Conservation (phyloP, 2,113 vertebrate species). For the Archocentrus centrarchus region DNA sequence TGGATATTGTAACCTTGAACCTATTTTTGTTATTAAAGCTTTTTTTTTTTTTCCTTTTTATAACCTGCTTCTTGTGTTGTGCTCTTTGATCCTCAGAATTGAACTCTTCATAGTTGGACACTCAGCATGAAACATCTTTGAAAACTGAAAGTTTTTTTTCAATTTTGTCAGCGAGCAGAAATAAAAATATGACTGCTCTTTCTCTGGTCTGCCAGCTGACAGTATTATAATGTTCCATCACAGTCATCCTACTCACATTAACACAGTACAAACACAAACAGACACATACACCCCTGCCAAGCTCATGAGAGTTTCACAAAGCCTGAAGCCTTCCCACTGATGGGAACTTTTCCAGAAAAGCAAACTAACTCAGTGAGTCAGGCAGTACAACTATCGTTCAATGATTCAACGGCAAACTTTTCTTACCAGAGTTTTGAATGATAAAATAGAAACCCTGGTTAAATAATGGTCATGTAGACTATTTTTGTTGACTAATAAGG, state of each 20-base stretch:
- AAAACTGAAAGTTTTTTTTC: constrained; percentile 4
- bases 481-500: not conserved
- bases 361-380: constrained; percentile 9
- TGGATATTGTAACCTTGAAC: not conserved
- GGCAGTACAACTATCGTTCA: constrained; percentile 3
- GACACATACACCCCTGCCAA: constrained; percentile 12
- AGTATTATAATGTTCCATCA: constrained; percentile 23
- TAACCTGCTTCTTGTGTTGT: not conserved
- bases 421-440: constrained; percentile 1
- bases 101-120: not conserved
- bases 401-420: constrained; percentile 10
- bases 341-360: constrained; percentile 16
- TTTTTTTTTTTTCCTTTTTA: not conserved
- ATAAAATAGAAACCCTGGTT: constrained; percentile 2
- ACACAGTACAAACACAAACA: constrained; percentile 18
- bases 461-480: not conserved
- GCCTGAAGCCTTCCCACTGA: constrained; percentile 11
- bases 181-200: constrained; percentile 13
- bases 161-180: constrained; percentile 5
- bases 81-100: not conserved
- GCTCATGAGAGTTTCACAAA: constrained; percentile 17
- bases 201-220: not conserved
- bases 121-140: not conserved
- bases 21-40: not conserved
- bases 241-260: constrained; percentile 19